Conservation (phyloP, 2,113 vertebrate species). For the Callithrix jacchus region DNA sequence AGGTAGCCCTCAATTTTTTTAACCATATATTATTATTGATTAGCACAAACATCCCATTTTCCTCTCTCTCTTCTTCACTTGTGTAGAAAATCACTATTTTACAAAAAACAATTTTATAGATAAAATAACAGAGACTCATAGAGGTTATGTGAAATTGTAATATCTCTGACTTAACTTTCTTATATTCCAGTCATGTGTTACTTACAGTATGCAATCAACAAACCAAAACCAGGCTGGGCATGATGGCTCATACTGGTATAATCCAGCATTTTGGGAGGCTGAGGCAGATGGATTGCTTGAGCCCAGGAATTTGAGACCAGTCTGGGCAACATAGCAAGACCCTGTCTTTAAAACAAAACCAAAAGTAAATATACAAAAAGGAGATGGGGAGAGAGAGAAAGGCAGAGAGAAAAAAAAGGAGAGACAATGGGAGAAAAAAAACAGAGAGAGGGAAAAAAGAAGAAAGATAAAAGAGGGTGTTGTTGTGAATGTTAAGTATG, state of each 20-base stretch:
- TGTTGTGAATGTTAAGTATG: background rate
- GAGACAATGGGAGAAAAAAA: background rate
- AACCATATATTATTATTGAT: background rate
- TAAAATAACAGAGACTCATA: background rate
- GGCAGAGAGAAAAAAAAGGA: background rate
- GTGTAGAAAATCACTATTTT: constrained; percentile 30
- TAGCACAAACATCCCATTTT: background rate
- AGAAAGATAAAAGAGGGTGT: background rate
- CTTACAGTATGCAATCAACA: background rate
- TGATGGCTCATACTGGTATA: too few relatives aligned
- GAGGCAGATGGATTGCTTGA: too few relatives aligned
- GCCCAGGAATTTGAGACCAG: too few relatives aligned
- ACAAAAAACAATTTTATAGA: background rate
- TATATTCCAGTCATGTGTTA: background rate
- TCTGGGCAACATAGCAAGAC: too few relatives aligned
- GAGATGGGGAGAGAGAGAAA: background rate
- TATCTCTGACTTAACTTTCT: background rate
- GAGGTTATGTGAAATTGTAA: constrained; percentile 1
- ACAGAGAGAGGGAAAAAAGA: background rate
- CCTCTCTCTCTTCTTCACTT: background rate
- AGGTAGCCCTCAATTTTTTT: background rate
- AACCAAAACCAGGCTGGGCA: background rate
- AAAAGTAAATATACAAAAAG: background rate
- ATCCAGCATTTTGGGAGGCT: too few relatives aligned
- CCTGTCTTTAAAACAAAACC: too few relatives aligned